A percentile compares a stretch with the other conserved stretches of the same genome.
These are phyloP conservation scores for Clistopyga incitator DNA, from an alignment of 2,888 invertebrate species.

Conservation along the genomic window DNA sequence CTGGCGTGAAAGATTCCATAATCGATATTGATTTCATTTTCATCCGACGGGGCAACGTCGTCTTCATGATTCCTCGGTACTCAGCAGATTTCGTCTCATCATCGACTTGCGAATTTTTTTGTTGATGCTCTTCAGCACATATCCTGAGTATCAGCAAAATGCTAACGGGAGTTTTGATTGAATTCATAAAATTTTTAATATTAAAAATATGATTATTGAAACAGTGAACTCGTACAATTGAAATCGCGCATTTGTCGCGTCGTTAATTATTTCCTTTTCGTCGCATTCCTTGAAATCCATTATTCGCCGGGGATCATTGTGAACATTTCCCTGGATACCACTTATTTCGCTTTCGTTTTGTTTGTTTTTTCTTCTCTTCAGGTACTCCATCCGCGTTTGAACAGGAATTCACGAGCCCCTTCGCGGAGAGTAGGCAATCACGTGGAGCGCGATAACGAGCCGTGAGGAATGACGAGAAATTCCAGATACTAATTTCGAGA, in stretches of 20 bases:
- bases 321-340: neutral
- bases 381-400: neutral
- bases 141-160: neutral
- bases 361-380: neutral
- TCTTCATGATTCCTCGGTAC: neutral
- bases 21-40: constrained; percentile 55
- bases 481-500: constrained; percentile 57
- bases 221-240: no score
- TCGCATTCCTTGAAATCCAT: neutral
- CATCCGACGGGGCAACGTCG: neutral
- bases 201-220: no score
- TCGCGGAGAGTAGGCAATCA: neutral
- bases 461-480: constrained; percentile 46
- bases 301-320: neutral
- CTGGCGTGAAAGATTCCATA: constrained; percentile 24
- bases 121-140: neutral
- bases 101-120: neutral
- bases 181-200: no score
- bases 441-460: constrained; percentile 15
- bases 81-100: neutral
- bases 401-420: neutral
- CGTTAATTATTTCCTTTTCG: no score
- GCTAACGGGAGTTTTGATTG: neutral
- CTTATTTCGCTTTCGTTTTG: neutral
- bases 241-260: no score